Evolutionary conservation across 2,888 invertebrate genomes (phyloP), one percentile per base, ranked within the genome.

Genomic region (Tipula unca): DNA sequence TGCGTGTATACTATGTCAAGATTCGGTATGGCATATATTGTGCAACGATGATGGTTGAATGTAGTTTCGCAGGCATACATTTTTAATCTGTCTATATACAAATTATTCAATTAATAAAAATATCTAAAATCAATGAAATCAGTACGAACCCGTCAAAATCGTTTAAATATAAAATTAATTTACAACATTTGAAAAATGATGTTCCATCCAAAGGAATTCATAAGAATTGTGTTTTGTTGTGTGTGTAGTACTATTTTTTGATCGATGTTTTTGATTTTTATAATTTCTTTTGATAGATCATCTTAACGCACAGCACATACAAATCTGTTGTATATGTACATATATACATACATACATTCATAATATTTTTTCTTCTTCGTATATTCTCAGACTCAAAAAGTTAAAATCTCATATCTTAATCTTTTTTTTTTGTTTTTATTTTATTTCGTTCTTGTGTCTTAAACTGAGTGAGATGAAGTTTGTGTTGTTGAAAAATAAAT

Each of bases 401-500:
- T 69, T 69, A 69, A 69, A 69, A 69, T 69, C 25, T 69, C 83
- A 83, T 83, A 83, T 83, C 83, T 83, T 83, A 83, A 83, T 83
- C 83, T 83, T 29, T 83, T 83, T 82, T 82, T 82, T 82, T 0
- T n/a, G n/a, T 82, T 82, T 82, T 82, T 82, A 13, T 82, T 29
- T 82, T 82, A 54, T 69, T 69, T 69, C 69, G 13, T 69, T 69
- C 25, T 69, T 69, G 69, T 69, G 69, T 69, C 69, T 69, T 69
- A 69, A 69, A 69, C 25, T 69, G 69, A 69, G 69, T 69, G 69
- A 69, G 25, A 69, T 69, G 69, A 69, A 69, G 69, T 69, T 69
- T 69, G 69, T 83, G 83, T 36, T 84, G 32, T 84, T 84, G 32
- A 36, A 84, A 84, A 84, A 84, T 36, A 84, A 84, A 84, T 36